Base-by-base conservation (phyloP, 2,113 vertebrate species). In the Lichenostomus cassidix region DNA sequence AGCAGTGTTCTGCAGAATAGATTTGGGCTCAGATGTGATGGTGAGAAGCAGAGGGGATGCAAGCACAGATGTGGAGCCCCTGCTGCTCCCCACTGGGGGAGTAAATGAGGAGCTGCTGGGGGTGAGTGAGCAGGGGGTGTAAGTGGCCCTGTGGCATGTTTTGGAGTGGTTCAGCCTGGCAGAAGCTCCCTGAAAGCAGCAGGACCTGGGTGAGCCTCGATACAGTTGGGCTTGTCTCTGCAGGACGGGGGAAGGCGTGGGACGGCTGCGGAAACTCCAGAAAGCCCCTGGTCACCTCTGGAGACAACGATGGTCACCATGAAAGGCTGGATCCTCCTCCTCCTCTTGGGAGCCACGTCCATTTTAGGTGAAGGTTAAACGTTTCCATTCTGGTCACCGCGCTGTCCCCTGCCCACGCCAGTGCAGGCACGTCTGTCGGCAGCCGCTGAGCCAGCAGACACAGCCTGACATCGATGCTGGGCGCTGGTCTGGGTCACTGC, bases 1-100 rank as follows among this genome's bases (percentile, higher is more conserved):
- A 75, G 63, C 14, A 28, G 27, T 0, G 9, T 65, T 97, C 96
- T 97, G 96, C 95, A 96, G 94, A 97, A 97, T 28, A 95, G 89
- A 95, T 97, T 93, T 89, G 77, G 73, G 59, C 49, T 95, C 75
- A 73, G 81, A 87, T 56, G 46, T 16, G 46, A 71, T 0, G 17
- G 64, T 5, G 2, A 91, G 75, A 64, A 94, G 67, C n/a, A 10
- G 67, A n/a, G 47, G 75, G 63, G 71, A 80, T 50, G 46, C 0
- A 1, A 82, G 37, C 4, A 5, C 46, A 56, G 56, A 78, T 1
- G 18, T 23, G 14, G 33, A 50, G 56, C 11, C 24, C 31, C 41
- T 23, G 68, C 35, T 71, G 21, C 41, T 64, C 13, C 11, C 28
- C 28, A 11, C 19, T 15, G 2, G 6, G 2, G 28, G 19, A 16